phyloP scores from a whole-genome alignment of 2,888 invertebrate species.

The Pinctada fucata region DNA sequence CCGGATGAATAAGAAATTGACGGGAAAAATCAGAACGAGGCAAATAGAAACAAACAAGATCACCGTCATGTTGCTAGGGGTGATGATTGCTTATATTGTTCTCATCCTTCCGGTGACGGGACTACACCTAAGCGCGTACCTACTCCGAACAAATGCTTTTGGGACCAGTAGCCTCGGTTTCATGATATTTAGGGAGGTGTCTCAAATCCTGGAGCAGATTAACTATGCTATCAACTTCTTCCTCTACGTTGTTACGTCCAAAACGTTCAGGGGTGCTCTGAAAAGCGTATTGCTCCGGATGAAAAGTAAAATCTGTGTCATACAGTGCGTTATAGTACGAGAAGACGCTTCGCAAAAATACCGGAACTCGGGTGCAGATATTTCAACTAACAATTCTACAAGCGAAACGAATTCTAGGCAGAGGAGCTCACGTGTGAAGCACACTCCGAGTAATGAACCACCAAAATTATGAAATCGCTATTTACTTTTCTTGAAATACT shows the following conservation, averaged over 20 bases:
- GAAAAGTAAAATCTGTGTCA: no score
- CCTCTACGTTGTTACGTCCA: slow-evolving; percentile 45
- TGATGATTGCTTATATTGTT: slow-evolving; percentile 54
- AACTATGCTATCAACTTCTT: slow-evolving; percentile 63
- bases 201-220: slow-evolving; percentile 53
- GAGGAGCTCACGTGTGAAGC: no score
- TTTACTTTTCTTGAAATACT: no score
- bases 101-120: slow-evolving; percentile 54
- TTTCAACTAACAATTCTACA: no score
- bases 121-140: slow-evolving; percentile 50
- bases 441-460: no score
- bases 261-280: background rate
- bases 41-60: slow-evolving; percentile 39
- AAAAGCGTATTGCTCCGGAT: no score
- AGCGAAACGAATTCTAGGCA: no score
- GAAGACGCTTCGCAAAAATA: no score
- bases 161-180: slow-evolving; percentile 42
- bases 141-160: slow-evolving; percentile 47
- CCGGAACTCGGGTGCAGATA: no score
- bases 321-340: no score
- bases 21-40: slow-evolving; percentile 8
- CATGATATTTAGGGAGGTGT: slow-evolving; percentile 50
- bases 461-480: no score
- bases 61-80: slow-evolving; percentile 57
- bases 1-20: slow-evolving; percentile 14